Evolutionary conservation across 2,113 vertebrate species (phyloP), one percentile per base, ranked within the genome.

Genomic region (Scatophagus argus): DNA sequence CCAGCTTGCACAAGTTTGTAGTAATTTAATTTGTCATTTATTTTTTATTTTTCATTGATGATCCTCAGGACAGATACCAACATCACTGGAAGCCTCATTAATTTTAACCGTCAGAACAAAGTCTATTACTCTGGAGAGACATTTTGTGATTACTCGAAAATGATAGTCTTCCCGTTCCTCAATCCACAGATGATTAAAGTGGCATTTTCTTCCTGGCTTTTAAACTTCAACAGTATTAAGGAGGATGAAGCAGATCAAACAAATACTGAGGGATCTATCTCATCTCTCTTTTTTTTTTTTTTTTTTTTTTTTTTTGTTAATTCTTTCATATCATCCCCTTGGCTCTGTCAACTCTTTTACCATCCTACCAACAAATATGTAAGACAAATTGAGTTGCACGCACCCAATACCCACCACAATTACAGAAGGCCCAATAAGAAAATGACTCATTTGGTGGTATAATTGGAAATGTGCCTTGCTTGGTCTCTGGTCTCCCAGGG

Each of bases 351-450:
- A 96, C 96, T 96, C 95, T 94, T 96, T 97, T 95, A 96, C 95
- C 94, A 92, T 94, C 94, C 96, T 93, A 96, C 95, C 96, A 96
- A 97, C 96, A 97, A 98, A 97, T 96, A 97, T 96, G 96, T 96
- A 96, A 97, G 96, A 95, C 96, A 97, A 97, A 98, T 97, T 98
- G 96, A 97, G 96, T 96, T 96, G 96, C 96, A 97, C 84, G 82
- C 95, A 96, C 96, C 96, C 96, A 98, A 98, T 98, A 97, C 96
- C 96, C 97, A 97, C 96, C 96, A 97, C 96, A 98, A 98, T 98
- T 97, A 98, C 94, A 93, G 90, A 92, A 95, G 95, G 93, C 95
- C 96, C 96, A 97, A 97, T 97, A 97, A 96, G 96, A 96, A 96
- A 97, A 97, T 96, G 96, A 97, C 95, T 97, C 96, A 98, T 98